Base-by-base conservation (phyloP, 2,888 invertebrate species). In the Thumatha senex region DNA sequence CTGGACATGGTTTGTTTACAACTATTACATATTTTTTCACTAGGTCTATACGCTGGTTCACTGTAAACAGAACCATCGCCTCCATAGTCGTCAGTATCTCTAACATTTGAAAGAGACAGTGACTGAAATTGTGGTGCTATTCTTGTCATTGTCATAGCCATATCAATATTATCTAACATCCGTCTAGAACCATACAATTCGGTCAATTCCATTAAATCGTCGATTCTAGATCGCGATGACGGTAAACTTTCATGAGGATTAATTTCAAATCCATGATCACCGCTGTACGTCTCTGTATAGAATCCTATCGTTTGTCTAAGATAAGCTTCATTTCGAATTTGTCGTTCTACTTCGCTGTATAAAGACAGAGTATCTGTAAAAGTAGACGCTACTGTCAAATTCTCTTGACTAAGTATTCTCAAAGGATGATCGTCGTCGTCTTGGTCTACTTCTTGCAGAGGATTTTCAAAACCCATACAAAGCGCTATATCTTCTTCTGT, bases 401-500 rank as follows among this genome's bases (percentile, higher is more conserved):
- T 97, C 89, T 98, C 97, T 86, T 97, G 96, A 74, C 98, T 98
- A 38, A 98, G 92, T 68, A 97, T 96, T 64, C 97, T 93, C 44
- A 98, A 87, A 0, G 98, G 98, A 92, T 98, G 98, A 75, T 96
- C 96, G 58, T 95, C 94, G 47, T 93, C 94, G 60, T 93, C 94
- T 75, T 95, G 95, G 69, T 96, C 96, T 24, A 94, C 93, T 82
- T 96, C 95, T 0, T 94, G 94, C 33, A 95, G 78, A 40, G 94
- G 94, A 84, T 95, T 95, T 63, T 95, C 95, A 44, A 89, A 84
- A 36, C 95, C 95, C 96, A 97, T 97, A 71, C 97, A 96, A 47
- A 95, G 92, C 4, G 97, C 96, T 56, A 98, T 98, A 77, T 98
- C 98, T 86, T 98, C 98, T 87, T 98, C 98, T 7, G 97, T 98